A percentile compares a stretch with the other conserved stretches of the same genome.
These are phyloP conservation scores for Melierax canorus DNA, from an alignment of 2,113 vertebrate genomes.

Conservation along the genomic window DNA sequence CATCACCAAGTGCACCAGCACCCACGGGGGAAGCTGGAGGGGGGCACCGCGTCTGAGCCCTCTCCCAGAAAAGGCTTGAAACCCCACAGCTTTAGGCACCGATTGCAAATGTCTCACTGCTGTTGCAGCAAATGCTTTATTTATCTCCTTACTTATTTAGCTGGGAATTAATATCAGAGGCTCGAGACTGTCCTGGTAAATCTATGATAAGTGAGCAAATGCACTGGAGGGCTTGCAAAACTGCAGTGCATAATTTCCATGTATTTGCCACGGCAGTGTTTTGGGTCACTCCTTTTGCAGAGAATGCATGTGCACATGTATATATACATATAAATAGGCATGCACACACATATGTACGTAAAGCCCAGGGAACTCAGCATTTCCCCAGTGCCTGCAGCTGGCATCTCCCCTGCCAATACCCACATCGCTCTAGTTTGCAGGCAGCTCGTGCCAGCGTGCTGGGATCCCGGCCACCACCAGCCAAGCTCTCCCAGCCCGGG, in stretches of 20 bases:
- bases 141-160: background rate
- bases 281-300: background rate
- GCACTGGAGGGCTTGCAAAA: background rate
- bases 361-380: background rate
- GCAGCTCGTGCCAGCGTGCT: background rate
- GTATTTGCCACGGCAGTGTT: background rate
- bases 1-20: background rate
- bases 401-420: background rate
- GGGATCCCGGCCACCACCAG: background rate
- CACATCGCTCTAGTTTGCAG: fast-evolving
- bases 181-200: background rate
- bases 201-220: fast-evolving
- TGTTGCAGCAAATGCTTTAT: background rate
- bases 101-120: background rate
- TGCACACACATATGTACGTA: fast-evolving
- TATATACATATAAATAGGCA: fast-evolving
- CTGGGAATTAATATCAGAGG: background rate
- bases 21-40: background rate
- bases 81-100: background rate
- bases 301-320: fast-evolving
- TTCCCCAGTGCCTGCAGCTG: background rate
- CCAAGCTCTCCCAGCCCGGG: fast-evolving
- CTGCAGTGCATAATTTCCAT: fast-evolving
- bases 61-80: background rate
- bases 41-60: fast-evolving